phyloP scores from a whole-genome alignment of 2,113 vertebrate genomes.

The Rhodinocichla rosea region DNA sequence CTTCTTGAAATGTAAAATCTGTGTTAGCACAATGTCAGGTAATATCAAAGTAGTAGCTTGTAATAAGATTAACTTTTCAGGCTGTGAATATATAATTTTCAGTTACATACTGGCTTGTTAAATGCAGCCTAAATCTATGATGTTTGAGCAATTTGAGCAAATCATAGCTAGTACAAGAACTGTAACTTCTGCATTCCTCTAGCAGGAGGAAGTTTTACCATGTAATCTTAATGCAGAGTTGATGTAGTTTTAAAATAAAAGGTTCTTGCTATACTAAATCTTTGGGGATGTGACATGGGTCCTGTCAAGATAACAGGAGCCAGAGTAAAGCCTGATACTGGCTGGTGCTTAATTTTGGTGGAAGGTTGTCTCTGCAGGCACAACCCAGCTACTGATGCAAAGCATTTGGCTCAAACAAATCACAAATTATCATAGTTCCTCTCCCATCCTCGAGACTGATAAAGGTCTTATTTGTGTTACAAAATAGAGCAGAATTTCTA shows the following conservation, averaged over 20 bases:
- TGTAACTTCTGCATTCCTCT: background rate
- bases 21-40: conserved; percentile 56
- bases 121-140: conserved; percentile 28
- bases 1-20: conserved; percentile 55
- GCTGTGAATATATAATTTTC: conserved; percentile 57
- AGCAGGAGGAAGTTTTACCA: background rate
- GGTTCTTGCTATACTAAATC: background rate
- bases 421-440: background rate
- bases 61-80: conserved; percentile 65
- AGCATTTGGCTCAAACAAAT: background rate
- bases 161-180: background rate
- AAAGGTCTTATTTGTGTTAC: background rate
- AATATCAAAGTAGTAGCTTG: conserved; percentile 52
- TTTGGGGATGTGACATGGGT: background rate
- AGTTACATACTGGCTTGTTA: conserved; percentile 33
- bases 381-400: background rate
- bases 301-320: background rate
- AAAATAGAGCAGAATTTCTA: background rate
- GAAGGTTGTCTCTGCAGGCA: background rate
- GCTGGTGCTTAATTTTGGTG: background rate
- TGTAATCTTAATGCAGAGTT: conserved; percentile 41
- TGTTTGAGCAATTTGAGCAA: conserved; percentile 24
- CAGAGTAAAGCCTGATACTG: background rate
- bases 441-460: background rate
- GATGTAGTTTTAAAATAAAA: conserved; percentile 13